Percentiles rank a stretch among this genome's conserved stretches.
Evolutionary conservation across 2,797 vertebrate species (phyloP).

Genomic region (Takifugu ocellatus): DNA sequence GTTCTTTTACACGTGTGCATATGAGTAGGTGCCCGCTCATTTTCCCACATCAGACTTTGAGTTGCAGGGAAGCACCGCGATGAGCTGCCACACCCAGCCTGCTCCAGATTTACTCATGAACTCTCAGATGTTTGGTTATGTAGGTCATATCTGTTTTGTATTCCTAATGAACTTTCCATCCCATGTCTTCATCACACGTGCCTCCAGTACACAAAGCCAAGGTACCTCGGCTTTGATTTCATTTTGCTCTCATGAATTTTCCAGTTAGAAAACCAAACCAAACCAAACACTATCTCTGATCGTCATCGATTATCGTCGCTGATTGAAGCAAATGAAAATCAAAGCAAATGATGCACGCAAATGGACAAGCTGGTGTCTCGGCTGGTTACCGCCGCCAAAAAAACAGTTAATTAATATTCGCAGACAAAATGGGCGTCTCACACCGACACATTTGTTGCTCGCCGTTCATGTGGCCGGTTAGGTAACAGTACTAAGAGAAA

Average conservation of each 20-base stretch:
- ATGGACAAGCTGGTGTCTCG: constrained; percentile 51
- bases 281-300: constrained; percentile 26
- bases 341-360: constrained; percentile 53
- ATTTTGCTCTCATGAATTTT: constrained; percentile 41
- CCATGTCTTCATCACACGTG: constrained; percentile 27
- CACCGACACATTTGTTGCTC: constrained; percentile 56
- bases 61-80: constrained; percentile 43
- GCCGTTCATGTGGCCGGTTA: constrained; percentile 36
- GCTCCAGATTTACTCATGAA: constrained; percentile 38
- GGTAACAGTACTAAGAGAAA: constrained; percentile 14
- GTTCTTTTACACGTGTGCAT: constrained; percentile 26
- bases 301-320: constrained; percentile 31
- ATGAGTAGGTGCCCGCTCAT: constrained; percentile 29
- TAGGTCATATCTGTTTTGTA: constrained; percentile 53
- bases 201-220: constrained; percentile 16
- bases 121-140: constrained; percentile 41
- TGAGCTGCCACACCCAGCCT: constrained; percentile 25
- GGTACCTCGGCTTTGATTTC: constrained; percentile 35
- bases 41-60: constrained; percentile 57
- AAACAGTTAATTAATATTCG: constrained; percentile 70
- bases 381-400: constrained; percentile 53
- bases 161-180: constrained; percentile 44
- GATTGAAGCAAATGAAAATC: constrained; percentile 42
- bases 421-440: constrained; percentile 52
- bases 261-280: neutral